phyloP scores from a whole-genome alignment of 2,888 invertebrate species.

The Diarsia brunnea region DNA sequence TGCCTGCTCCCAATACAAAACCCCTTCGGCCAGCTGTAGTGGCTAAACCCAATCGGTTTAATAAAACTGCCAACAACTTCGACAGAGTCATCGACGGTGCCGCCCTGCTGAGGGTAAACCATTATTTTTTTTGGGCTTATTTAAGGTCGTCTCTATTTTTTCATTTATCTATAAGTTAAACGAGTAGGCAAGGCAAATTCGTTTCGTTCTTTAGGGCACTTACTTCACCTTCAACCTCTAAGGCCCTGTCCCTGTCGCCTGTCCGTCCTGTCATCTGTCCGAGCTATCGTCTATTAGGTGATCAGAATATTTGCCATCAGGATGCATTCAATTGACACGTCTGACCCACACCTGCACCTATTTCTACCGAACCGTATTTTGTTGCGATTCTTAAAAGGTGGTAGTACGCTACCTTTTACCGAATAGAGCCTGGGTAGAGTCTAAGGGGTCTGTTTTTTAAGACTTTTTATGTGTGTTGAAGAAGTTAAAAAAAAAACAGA shows the following conservation, averaged over 20 bases:
- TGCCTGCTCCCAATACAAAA: slow-evolving; percentile 27
- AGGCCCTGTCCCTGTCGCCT: too few relatives aligned
- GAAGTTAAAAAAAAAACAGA: too few relatives aligned
- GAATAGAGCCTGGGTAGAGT: too few relatives aligned
- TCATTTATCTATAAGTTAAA: not conserved
- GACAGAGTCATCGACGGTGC: slow-evolving; percentile 84
- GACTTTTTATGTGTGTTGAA: too few relatives aligned
- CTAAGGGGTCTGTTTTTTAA: too few relatives aligned
- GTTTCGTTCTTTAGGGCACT: not conserved
- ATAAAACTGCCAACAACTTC: slow-evolving; percentile 78
- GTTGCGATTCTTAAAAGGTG: not conserved
- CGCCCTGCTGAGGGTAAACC: slow-evolving; percentile 79
- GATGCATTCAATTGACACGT: not conserved
- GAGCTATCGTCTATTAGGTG: not conserved
- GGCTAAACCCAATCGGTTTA: slow-evolving; percentile 69
- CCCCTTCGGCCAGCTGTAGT: not conserved
- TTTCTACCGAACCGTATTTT: not conserved
- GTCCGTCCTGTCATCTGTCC: too few relatives aligned
- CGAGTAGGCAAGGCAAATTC: not conserved
- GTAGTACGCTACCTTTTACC: too few relatives aligned
- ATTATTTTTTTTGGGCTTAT: not conserved
- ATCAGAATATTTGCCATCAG: not conserved
- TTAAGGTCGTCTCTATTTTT: not conserved
- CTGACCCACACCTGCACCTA: not conserved
- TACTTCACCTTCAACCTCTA: not conserved